phyloP scores from a whole-genome alignment of 2,888 invertebrate genomes.

The Xestia sexstrigata region DNA sequence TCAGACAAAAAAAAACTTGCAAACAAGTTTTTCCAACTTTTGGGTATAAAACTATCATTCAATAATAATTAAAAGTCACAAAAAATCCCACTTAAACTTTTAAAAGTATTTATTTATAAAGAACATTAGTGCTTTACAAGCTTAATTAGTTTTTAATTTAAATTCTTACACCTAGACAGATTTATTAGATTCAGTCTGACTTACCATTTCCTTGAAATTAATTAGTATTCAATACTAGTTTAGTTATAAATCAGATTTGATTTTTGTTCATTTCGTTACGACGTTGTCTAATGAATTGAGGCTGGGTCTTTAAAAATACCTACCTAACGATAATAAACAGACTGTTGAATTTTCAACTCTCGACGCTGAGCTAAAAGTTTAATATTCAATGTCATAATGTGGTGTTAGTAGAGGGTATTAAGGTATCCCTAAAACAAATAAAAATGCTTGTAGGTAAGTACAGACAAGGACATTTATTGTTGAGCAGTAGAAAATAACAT shows the following conservation, averaged over 20 bases:
- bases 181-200: slow-evolving; percentile 33
- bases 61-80: slow-evolving; percentile 20
- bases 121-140: slow-evolving; percentile 1
- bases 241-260: slow-evolving; percentile 9
- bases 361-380: neutral
- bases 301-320: neutral
- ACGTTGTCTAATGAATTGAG: neutral
- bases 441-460: neutral
- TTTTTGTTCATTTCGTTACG: slow-evolving; percentile 11
- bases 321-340: neutral
- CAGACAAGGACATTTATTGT: neutral
- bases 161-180: slow-evolving; percentile 39
- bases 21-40: neutral
- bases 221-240: slow-evolving; percentile 19
- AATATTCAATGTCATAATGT: neutral
- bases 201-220: slow-evolving; percentile 32
- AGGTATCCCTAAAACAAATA: neutral
- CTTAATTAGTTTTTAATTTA: slow-evolving; percentile 41
- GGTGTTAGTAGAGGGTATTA: neutral
- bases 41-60: neutral
- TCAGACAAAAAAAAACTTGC: neutral
- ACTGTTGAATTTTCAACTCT: neutral
- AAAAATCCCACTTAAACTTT: neutral
- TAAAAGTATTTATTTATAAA: slow-evolving; percentile 8
- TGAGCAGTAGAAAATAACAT: too few species aligned